Evolutionary conservation across 2,888 invertebrate species (phyloP), one percentile per base, ranked within the genome.

Genomic region (Lysandra coridon): DNA sequence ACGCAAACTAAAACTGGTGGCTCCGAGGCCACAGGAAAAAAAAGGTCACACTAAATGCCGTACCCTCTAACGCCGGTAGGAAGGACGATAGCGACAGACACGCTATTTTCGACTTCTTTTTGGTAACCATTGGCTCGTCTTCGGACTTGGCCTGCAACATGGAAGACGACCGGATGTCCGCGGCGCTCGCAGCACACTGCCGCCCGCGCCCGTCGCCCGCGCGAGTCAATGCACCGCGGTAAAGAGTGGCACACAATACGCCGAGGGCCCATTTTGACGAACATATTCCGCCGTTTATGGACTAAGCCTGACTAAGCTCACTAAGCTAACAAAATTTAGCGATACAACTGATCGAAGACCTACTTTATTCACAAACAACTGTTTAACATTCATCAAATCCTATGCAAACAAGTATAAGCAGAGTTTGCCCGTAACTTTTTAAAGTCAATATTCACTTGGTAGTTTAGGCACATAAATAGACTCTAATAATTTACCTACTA

Each of bases 101-200:
- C 88, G 94, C 93, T 90, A 94, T 93, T 89, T 93, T 94, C 79
- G 91, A 92, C 85, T 93, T 93, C 92, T 94, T 94, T 89, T 94
- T 94, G 87, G 91, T 89, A 82, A 94, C 93, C 92, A 93, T 92
- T 79, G 90, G 87, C 83, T 93, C 93, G 88, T 91, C 91, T 82
- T 91, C 92, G 75, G 90, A 85, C 85, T 92, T 92, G 84, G 86
- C 91, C 84, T 92, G 92, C 86, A 94, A 92, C 93, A 93, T 93
- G 88, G 85, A 86, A 85, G 86, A 87, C 80, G 79, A 73, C 85
- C 83, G 84, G 84, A 83, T 86, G 85, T 88, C 91, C 92, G 91
- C 91, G 91, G 90, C 89, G 90, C 91, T 91, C 89, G 88, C 90
- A 90, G 91, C 91, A 89, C 91, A 88, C 87, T 86, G 85, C 86